These are phyloP conservation scores for Erpornis zantholeuca DNA, from an alignment of 2,113 vertebrate species.

Conservation along the genomic window DNA sequence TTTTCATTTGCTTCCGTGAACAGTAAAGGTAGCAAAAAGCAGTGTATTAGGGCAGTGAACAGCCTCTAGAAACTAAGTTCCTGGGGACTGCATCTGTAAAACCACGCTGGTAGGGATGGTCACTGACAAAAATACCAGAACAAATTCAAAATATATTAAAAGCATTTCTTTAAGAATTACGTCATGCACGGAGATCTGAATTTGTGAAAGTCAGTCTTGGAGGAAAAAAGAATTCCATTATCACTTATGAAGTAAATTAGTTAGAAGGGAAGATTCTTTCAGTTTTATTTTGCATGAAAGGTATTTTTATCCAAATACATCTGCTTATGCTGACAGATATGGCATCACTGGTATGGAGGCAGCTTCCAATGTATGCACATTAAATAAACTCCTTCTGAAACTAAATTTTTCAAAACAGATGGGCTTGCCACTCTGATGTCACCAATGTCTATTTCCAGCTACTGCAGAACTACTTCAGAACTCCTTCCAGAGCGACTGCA, in stretches of 20 bases:
- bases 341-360: not conserved
- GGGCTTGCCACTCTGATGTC: not conserved
- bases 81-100: not conserved
- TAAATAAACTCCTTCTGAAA: not conserved
- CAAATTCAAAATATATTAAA: not conserved
- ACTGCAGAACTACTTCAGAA: not conserved
- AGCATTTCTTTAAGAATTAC: not conserved
- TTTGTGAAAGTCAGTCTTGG: not conserved
- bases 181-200: not conserved
- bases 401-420: not conserved
- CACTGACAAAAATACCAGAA: not conserved
- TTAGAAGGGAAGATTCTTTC: not conserved
- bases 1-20: not conserved
- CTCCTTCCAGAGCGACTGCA: not conserved
- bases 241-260: not conserved
- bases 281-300: not conserved
- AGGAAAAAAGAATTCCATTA: not conserved
- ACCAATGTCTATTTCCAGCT: not conserved
- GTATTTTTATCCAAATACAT: not conserved
- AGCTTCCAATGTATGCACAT: not conserved
- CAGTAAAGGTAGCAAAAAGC: not conserved
- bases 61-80: not conserved
- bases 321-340: not conserved
- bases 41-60: not conserved
- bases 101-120: not conserved